Percentiles rank a stretch among this genome's conserved stretches.
Evolutionary conservation across 1,140 invertebrate genomes (phyloP).

Genomic region (Laupala kohalensis): DNA sequence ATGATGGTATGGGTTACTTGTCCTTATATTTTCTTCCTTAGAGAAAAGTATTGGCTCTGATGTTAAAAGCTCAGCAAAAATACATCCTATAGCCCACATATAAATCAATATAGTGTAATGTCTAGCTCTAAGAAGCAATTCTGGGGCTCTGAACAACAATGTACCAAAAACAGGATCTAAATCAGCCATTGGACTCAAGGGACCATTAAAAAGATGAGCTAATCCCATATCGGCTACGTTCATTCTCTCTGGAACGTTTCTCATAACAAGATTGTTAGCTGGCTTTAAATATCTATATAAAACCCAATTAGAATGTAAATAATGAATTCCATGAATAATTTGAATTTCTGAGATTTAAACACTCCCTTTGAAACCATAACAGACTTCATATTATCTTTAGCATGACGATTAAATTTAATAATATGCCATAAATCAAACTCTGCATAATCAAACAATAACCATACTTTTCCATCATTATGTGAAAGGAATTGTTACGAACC

Average conservation of each 20-base stretch:
- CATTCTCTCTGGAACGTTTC: slow-evolving; percentile 90
- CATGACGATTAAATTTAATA: no score
- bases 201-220: slow-evolving; percentile 96
- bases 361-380: no score
- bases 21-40: no score
- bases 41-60: no score
- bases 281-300: slow-evolving; percentile 98
- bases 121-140: slow-evolving; percentile 86
- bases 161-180: slow-evolving; percentile 99
- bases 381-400: no score
- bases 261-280: slow-evolving; percentile 99
- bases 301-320: slow-evolving; percentile 99
- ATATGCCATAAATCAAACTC: no score
- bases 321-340: slow-evolving; percentile 98
- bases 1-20: no score
- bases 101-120: slow-evolving; percentile 99
- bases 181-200: slow-evolving; percentile 92
- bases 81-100: no score
- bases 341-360: no score
- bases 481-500: slow-evolving; percentile 98
- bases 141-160: slow-evolving; percentile 98
- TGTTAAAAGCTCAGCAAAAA: no score
- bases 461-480: slow-evolving; percentile 93
- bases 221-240: slow-evolving; percentile 99
- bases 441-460: slow-evolving; percentile 95